Evolutionary conservation across 2,888 invertebrate genomes (phyloP), one percentile per base, ranked within the genome.

Genomic region (Eupithecia centaureata): DNA sequence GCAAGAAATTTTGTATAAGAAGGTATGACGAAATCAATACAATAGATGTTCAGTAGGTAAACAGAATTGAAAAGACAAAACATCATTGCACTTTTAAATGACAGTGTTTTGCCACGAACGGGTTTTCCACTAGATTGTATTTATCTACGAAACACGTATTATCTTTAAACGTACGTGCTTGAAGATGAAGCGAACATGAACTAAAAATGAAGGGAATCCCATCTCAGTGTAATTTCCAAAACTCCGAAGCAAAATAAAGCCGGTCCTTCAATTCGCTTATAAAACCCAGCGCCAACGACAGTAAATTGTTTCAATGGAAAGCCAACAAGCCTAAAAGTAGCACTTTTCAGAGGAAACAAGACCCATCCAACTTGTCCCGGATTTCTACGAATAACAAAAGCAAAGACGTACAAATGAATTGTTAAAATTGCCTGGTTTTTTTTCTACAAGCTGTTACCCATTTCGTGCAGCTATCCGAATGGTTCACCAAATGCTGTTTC

Each of bases 321-420:
- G 73, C 73, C 63, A 74, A 76, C 76, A 76, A 74, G 68, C 70
- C 63, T 61, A 63, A 70, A 69, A 73, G 75, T 75, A 71, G 72
- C 72, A 74, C 76, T 75, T 76, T 77, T 75, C 66, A 68, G 68
- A 60, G 80, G 79, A 74, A 80, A 79, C 67, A 75, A 72, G 74
- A 74, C 73, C 68, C 74, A 56, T 68, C 67, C 60, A 74, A 52
- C 15, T 52, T 10, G 18, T 10, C 42, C 42, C 42, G 10, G 42
- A 18, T 42, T n/a, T 42, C 42, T 42, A 38, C n/a, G 42, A 42
- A 42, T 25, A 4, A 51, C 25, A 51, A 51, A 51, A 51, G 51
- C 22, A 25, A 52, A 27, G 52, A 5, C 27, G 52, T 27, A 15
- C 27, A 27, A 67, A 66, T 60, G 71, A 71, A 78, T 77, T 80